A percentile compares a stretch with the other conserved stretches of the same genome.
Evolutionary conservation across 2,113 vertebrate species (phyloP).

Genomic region (Haplotaxodon microlepis): DNA sequence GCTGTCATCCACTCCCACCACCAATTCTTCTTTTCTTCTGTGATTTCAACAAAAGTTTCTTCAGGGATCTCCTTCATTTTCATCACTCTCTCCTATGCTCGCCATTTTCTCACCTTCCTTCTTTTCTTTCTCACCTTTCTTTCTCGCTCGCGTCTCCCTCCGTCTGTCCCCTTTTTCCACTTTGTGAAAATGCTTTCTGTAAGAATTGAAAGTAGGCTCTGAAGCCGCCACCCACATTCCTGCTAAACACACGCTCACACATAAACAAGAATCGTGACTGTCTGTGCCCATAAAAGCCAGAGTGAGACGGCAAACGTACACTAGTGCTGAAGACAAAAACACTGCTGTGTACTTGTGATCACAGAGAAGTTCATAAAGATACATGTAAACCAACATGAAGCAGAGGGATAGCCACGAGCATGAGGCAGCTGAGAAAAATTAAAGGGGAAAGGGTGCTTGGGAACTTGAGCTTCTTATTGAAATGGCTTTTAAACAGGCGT

Average conservation of each 20-base stretch:
- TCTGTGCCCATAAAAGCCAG: background rate
- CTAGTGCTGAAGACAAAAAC: background rate
- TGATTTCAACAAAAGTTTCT: background rate
- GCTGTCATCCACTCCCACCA: background rate
- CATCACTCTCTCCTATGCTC: background rate
- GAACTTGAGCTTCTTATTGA: background rate
- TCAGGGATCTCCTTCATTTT: background rate
- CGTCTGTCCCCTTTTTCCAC: background rate
- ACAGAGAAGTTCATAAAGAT: background rate
- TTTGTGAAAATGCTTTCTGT: background rate
- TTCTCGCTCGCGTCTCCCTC: background rate
- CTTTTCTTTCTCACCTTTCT: background rate
- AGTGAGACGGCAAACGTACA: background rate
- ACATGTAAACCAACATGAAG: background rate
- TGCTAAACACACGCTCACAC: slow-evolving; percentile 9
- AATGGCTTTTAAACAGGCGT: slow-evolving; percentile 2
- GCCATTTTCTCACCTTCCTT: background rate
- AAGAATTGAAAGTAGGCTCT: slow-evolving; percentile 20
- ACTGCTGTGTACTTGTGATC: background rate
- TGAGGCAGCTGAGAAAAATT: slow-evolving; percentile 5
- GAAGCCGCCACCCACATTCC: slow-evolving; percentile 36
- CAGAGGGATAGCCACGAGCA: background rate
- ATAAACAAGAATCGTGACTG: slow-evolving; percentile 42
- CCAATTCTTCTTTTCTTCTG: background rate
- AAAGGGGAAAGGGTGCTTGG: background rate